A percentile compares a stretch with the other conserved stretches of the same genome.
Evolutionary conservation across 2,888 invertebrate genomes (phyloP).

Genomic region (Drosophila infuscata): DNA sequence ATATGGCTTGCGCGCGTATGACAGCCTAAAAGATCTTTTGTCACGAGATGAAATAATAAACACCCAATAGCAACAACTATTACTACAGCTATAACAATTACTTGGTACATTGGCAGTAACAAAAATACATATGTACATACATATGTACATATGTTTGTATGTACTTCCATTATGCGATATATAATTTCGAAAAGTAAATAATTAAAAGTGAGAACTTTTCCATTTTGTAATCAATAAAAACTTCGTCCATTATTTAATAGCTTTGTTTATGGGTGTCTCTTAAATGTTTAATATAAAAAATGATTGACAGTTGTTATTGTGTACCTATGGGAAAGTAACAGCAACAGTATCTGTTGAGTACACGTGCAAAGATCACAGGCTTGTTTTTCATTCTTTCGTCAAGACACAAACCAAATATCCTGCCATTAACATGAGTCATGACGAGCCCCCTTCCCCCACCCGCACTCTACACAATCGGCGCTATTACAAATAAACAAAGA

Average conservation of each 20-base stretch:
- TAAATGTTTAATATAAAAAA: not conserved
- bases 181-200: not conserved
- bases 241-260: not conserved
- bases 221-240: slow-evolving; percentile 6
- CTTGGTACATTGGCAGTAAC: not conserved
- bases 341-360: not conserved
- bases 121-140: not conserved
- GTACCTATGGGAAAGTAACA: not conserved
- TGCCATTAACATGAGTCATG: slow-evolving; percentile 35
- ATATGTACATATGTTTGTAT: no score
- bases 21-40: slow-evolving; percentile 15
- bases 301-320: not conserved
- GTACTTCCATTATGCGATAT: not conserved
- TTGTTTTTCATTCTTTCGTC: not conserved
- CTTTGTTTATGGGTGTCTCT: not conserved
- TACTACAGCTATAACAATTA: not conserved
- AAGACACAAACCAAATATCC: slow-evolving; percentile 29
- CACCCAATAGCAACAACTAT: slow-evolving; percentile 6
- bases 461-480: not conserved
- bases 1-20: slow-evolving; percentile 18
- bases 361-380: slow-evolving; percentile 1
- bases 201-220: not conserved
- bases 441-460: slow-evolving; percentile 26
- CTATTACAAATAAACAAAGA: slow-evolving; percentile 27
- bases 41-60: slow-evolving; percentile 13